Evolutionary conservation across 2,113 vertebrate genomes (phyloP).

Genomic region (Hoplias malabaricus): DNA sequence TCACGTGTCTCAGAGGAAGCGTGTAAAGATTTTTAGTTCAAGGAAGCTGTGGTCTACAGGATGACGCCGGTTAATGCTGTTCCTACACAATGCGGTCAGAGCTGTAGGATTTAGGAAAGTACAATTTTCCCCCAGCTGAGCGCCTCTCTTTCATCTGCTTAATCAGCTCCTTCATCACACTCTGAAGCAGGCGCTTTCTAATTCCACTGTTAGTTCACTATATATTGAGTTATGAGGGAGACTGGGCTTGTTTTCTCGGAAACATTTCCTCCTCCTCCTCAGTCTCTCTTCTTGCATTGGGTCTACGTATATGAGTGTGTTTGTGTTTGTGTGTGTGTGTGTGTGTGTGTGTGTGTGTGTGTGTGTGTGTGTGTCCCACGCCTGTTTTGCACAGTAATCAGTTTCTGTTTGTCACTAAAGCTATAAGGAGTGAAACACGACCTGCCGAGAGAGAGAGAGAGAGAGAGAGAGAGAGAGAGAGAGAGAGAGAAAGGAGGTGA

Average conservation of each 20-base stretch:
- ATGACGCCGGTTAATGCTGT: neutral
- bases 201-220: neutral
- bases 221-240: neutral
- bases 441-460: slow-evolving; percentile 1
- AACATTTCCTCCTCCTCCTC: neutral
- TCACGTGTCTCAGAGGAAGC: no score
- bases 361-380: neutral
- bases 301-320: neutral
- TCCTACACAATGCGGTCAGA: neutral
- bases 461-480: slow-evolving; percentile 8
- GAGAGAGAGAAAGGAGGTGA: neutral
- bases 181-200: neutral
- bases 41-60: no score
- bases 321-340: slow-evolving; percentile 28
- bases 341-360: neutral
- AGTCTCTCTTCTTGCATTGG: no score
- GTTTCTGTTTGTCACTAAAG: slow-evolving; percentile 45
- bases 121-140: neutral
- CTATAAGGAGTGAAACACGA: slow-evolving; percentile 16
- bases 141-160: neutral
- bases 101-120: neutral
- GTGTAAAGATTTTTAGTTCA: no score
- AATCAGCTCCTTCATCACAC: neutral
- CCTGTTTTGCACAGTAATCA: slow-evolving; percentile 59
- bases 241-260: neutral